Evolutionary conservation across 2,888 invertebrate genomes (phyloP), one percentile per base, ranked within the genome.

Genomic region (Philereme transversata): DNA sequence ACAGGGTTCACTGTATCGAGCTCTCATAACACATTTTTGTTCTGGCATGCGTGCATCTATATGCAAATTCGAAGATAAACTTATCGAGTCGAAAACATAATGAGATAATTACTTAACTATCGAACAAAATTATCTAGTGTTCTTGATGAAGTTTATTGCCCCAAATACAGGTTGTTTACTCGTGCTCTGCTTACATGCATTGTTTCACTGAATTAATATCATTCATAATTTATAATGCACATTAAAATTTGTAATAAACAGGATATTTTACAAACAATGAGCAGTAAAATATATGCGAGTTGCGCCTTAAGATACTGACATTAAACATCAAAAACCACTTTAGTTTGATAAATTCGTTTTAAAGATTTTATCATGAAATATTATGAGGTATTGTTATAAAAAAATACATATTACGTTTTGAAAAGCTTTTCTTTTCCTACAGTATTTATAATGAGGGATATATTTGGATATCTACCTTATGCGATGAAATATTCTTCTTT

Each of bases 61-160:
- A 83, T 83, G 80, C 76, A 81, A 83, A 85, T 82, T 76, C 67
- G 65, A 70, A 78, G 81, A 84, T 84, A 82, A 82, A 77, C 72
- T 69, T 81, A 81, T 80, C 76, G 74, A 71, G 73, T 81, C 74
- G 76, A 82, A 84, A 83, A 82, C 80, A 81, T 82, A 85, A 84
- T 84, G 77, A 83, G 83, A 88, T 86, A 86, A 87, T 83, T 82
- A 78, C 77, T 84, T 81, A 84, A 79, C 81, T 81, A 87, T 86
- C 81, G 76, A 77, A 76, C 79, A 81, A 72, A 79, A 78, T 81
- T 81, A 86, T 85, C 81, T 79, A 70, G 70, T 74, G 90, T 84
- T 86, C 88, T 87, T 88, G 86, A 84, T 88, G 84, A 76, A 84
- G 90, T 88, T 88, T 89, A 85, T 88, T 86, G 90, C 77, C 78